Evolutionary conservation across 2,888 invertebrate genomes (phyloP), one percentile per base, ranked within the genome.

Genomic region (Lacanobia wlatinum): DNA sequence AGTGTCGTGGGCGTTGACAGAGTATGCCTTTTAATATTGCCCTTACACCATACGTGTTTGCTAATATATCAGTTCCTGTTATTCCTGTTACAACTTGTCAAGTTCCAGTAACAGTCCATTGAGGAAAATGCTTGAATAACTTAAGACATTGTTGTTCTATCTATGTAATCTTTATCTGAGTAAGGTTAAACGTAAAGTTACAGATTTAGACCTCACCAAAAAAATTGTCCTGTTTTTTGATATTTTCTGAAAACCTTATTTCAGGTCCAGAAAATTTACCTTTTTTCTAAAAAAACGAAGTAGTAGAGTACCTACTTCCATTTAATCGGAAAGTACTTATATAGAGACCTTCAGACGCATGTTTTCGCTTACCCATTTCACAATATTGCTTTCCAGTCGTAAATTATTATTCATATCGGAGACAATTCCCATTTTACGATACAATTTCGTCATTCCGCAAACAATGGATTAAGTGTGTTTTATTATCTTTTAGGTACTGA

Each of bases 381-480:
- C 55, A 69, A 63, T 70, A 80, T 67, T 61, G 46, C 67, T 59
- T 48, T 18, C 28, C 40, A 79, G 63, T 79, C 70, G 73, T 80
- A 79, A 83, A 83, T 73, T 67, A 83, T 58, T 73, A 80, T 80
- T 80, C 80, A 83, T 67, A 70, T 52, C 80, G 53, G 52, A 78
- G 65, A 79, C 74, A 73, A 64, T 80, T 82, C 67, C 79, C 60
- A 73, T 82, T 78, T 80, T 67, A 80, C 79, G 80, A 73, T 66
- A 78, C 64, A 70, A 83, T 80, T 83, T 65, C 70, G 67, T 83
- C 70, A 62, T 73, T 78, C 60, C 10, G 28, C 83, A 73, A 78
- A 83, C 83, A 78, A 68, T 70, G 79, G 80, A 83, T 73, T 79
- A 70, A 38, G 68, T 64, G 43, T 66, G 78, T 71, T 78, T 73